Percentiles rank a stretch among this genome's conserved stretches.
Conservation (phyloP, 2,113 vertebrate genomes). For the Orthonyx spaldingii region DNA sequence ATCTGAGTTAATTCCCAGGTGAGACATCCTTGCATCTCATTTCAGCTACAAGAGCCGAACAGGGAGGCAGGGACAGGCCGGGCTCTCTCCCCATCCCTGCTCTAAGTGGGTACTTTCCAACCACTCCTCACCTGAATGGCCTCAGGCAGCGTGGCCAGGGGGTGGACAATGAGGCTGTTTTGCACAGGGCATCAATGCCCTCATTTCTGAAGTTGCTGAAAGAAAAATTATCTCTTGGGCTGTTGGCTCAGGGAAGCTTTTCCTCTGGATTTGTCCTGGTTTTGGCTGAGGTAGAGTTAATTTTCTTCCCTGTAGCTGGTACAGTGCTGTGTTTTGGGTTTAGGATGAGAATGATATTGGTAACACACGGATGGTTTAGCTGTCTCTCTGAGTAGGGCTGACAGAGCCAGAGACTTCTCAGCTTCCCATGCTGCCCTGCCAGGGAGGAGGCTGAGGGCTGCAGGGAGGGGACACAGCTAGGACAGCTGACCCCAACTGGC, state of each 20-base stretch:
- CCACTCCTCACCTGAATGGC: not conserved
- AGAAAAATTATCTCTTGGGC: not conserved
- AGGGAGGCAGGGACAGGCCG: not conserved
- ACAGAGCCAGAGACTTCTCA: not conserved
- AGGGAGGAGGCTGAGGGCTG: no score
- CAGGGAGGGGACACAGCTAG: not conserved
- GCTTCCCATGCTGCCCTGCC: not conserved
- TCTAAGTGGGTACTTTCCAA: not conserved
- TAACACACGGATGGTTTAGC: not conserved
- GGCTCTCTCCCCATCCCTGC: not conserved
- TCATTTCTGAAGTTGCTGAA: not conserved
- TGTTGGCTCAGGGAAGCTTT: not conserved
- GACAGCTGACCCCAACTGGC: not conserved
- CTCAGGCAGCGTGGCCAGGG: not conserved
- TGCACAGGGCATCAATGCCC: not conserved
- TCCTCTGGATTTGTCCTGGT: not conserved
- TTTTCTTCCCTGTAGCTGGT: not conserved
- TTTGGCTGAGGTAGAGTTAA: not conserved
- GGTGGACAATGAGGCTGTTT: not conserved
- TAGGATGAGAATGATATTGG: not conserved
- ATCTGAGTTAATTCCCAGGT: constrained; percentile 31
- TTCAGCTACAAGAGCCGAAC: not conserved
- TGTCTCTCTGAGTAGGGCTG: not conserved
- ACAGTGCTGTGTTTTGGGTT: not conserved
- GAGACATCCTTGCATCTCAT: constrained; percentile 32